These are phyloP conservation scores for Craniophora ligustri DNA, from an alignment of 2,888 invertebrate species.

Conservation along the genomic window DNA sequence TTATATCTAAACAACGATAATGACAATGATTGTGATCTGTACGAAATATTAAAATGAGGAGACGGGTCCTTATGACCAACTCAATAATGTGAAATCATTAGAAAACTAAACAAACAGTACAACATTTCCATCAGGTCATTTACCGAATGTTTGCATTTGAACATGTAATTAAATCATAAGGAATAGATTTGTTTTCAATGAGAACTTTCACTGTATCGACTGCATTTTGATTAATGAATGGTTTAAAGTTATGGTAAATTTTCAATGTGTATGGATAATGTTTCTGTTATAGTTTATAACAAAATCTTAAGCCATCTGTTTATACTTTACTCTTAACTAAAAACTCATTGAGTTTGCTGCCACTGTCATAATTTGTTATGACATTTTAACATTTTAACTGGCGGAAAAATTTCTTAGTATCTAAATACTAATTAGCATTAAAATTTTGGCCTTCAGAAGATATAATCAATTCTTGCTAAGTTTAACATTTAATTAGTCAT, in stretches of 20 bases:
- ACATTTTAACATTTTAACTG: constrained; percentile 16
- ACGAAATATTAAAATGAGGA: too few relatives aligned
- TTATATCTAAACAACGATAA: too few relatives aligned
- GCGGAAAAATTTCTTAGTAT: constrained; percentile 2
- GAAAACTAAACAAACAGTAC: too few relatives aligned
- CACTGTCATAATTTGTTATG: constrained; percentile 17
- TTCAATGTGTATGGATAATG: constrained; percentile 46
- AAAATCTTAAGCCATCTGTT: constrained; percentile 24
- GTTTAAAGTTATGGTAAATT: constrained; percentile 13
- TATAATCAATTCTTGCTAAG: constrained; percentile 1
- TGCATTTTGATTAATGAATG: constrained; percentile 29
- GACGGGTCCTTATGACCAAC: too few relatives aligned
- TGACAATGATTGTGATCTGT: too few relatives aligned
- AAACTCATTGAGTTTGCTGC: constrained; percentile 12
- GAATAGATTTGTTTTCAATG: too few relatives aligned
- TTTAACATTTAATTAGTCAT: constrained; percentile 8
- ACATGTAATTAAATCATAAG: too few relatives aligned
- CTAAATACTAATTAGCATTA: neutral
- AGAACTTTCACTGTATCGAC: too few relatives aligned
- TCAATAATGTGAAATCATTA: too few relatives aligned
- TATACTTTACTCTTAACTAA: constrained; percentile 28
- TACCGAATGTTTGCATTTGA: too few relatives aligned
- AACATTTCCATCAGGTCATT: too few relatives aligned
- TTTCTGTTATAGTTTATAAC: constrained; percentile 43
- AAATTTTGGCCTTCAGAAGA: constrained; percentile 14